These are phyloP conservation scores for Halictus ligatus DNA, from an alignment of 2,888 invertebrate genomes.

Conservation along the genomic window DNA sequence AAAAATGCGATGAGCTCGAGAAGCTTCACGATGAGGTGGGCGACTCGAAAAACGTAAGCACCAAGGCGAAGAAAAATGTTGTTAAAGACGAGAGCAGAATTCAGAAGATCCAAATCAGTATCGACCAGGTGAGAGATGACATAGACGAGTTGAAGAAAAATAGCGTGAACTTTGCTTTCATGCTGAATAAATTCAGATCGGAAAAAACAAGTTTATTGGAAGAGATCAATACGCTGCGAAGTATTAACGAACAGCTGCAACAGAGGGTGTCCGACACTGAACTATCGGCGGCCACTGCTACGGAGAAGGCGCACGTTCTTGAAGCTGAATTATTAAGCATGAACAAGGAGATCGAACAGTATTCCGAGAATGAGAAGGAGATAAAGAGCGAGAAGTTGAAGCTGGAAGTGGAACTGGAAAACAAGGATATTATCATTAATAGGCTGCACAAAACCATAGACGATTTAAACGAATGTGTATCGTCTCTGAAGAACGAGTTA, in stretches of 20 bases:
- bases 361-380: slow-evolving; percentile 50
- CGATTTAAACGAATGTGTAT: slow-evolving; percentile 47
- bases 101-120: slow-evolving; percentile 66
- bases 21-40: slow-evolving; percentile 66
- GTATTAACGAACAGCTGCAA: slow-evolving; percentile 62
- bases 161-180: slow-evolving; percentile 14
- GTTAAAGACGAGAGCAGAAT: slow-evolving; percentile 65
- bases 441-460: slow-evolving; percentile 31
- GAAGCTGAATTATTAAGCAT: slow-evolving; percentile 58
- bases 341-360: slow-evolving; percentile 64
- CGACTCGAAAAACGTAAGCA: slow-evolving; percentile 32
- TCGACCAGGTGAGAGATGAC: slow-evolving; percentile 66
- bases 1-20: slow-evolving; percentile 77
- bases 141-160: slow-evolving; percentile 58
- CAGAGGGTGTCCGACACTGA: slow-evolving; percentile 59
- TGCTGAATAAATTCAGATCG: slow-evolving; percentile 41
- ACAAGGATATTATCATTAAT: slow-evolving; percentile 43
- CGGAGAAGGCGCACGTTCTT: slow-evolving; percentile 52
- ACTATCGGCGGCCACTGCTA: neutral
- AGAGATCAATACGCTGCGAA: slow-evolving; percentile 71
- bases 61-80: slow-evolving; percentile 35
- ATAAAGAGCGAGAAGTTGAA: slow-evolving; percentile 65
- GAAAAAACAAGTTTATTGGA: slow-evolving; percentile 48
- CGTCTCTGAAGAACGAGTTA: slow-evolving; percentile 58
- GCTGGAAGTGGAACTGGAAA: slow-evolving; percentile 65